phyloP scores from a whole-genome alignment of 2,888 invertebrate genomes.

The Cataglyphis rosenhaueri region DNA sequence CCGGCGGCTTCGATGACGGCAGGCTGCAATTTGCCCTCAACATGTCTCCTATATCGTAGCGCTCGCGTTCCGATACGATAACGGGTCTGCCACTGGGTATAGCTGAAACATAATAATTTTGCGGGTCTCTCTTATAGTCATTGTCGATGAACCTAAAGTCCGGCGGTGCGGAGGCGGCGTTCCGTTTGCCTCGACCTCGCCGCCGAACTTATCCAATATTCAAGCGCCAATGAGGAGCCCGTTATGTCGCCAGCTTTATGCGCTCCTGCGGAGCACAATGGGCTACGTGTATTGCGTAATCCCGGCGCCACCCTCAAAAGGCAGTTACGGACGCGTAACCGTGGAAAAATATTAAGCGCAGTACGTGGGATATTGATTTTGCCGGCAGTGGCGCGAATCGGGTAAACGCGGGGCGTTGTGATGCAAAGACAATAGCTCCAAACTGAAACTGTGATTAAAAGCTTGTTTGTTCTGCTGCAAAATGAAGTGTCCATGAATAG shows the following conservation, averaged over 20 bases:
- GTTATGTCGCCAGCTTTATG: constrained; percentile 57
- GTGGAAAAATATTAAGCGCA: constrained; percentile 51
- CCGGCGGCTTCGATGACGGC: constrained; percentile 91
- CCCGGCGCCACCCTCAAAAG: constrained; percentile 36
- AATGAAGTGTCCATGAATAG: constrained; percentile 47
- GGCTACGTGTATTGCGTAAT: constrained; percentile 64
- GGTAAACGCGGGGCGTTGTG: constrained; percentile 31
- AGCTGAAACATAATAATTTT: constrained; percentile 87
- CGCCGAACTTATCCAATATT: constrained; percentile 69
- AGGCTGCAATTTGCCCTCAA: constrained; percentile 93
- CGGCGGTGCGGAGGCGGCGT: constrained; percentile 6
- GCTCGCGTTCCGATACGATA: constrained; percentile 90
- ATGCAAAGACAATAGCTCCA: constrained; percentile 47
- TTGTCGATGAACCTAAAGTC: constrained; percentile 33
- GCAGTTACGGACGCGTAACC: constrained; percentile 47
- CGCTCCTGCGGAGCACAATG: constrained; percentile 54
- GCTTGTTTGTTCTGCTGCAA: constrained; percentile 48
- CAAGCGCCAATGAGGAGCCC: constrained; percentile 60
- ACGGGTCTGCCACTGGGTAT: constrained; percentile 90
- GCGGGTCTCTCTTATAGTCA: constrained; percentile 61
- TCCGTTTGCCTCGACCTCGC: constrained; percentile 62
- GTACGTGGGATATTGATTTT: constrained; percentile 47
- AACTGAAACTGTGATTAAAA: constrained; percentile 56
- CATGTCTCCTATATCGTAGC: constrained; percentile 91
- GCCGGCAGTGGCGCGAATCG: constrained; percentile 29